Evolutionary conservation across 1,140 invertebrate genomes (phyloP).

Genomic region (Saccostrea glomerata): DNA sequence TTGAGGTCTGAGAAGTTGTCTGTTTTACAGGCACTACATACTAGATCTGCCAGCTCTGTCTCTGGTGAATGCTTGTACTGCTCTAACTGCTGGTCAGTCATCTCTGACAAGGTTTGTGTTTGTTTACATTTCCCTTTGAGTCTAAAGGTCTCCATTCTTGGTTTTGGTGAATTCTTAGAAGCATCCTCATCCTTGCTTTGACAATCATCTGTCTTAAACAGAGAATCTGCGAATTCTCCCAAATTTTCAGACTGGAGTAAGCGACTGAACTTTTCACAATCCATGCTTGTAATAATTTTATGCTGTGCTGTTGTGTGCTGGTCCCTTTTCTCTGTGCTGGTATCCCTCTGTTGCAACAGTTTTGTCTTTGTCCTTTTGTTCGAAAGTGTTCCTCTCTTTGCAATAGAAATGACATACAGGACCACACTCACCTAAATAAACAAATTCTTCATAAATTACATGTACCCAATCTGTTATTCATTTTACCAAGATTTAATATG

Average conservation of each 20-base stretch:
- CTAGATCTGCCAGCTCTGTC: constrained; percentile 58
- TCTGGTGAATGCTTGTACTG: constrained; percentile 59
- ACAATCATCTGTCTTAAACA: background rate
- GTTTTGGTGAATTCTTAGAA: background rate
- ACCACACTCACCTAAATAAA: background rate
- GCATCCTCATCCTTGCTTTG: background rate
- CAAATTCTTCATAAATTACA: background rate
- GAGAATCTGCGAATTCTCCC: background rate
- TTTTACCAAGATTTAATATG: too few species aligned
- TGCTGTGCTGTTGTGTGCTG: background rate
- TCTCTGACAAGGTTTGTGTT: background rate
- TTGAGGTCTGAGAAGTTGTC: constrained; percentile 53
- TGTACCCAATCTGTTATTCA: too few species aligned
- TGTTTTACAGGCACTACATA: constrained; percentile 48
- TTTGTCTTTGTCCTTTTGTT: background rate
- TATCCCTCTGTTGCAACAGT: background rate
- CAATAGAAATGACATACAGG: background rate
- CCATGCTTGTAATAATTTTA: background rate
- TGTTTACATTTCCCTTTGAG: background rate
- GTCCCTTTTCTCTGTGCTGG: background rate
- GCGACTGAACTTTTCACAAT: background rate
- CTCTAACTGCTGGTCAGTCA: background rate
- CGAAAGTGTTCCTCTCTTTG: background rate
- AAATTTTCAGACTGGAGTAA: background rate
- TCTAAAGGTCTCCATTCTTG: background rate